phyloP scores from a whole-genome alignment of 2,888 invertebrate genomes.

The Diadromus collaris region DNA sequence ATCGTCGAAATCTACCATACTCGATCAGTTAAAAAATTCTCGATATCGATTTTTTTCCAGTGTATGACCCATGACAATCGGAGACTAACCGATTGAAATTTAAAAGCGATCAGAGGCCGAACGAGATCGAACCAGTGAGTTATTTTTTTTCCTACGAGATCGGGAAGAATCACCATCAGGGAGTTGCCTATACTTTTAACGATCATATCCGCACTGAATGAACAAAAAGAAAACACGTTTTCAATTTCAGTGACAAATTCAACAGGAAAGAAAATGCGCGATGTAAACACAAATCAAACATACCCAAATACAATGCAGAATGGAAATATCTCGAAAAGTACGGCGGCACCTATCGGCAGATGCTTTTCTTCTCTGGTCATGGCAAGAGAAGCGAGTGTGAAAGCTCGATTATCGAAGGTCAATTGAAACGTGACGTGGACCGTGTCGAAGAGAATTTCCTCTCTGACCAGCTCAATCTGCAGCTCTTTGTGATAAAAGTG shows the following conservation, averaged over 20 bases:
- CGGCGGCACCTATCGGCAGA: constrained; percentile 92
- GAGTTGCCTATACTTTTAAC: constrained; percentile 95
- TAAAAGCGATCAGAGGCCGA: constrained; percentile 95
- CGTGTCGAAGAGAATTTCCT: constrained; percentile 93
- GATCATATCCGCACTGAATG: constrained; percentile 90
- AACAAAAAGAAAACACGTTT: background rate
- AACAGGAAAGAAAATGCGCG: background rate
- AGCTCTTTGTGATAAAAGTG: constrained; percentile 98
- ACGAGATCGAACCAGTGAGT: constrained; percentile 96
- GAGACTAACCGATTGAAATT: constrained; percentile 93
- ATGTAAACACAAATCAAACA: constrained; percentile 72
- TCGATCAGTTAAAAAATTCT: background rate
- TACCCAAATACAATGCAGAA: constrained; percentile 98
- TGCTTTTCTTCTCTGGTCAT: constrained; percentile 95
- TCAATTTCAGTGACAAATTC: background rate
- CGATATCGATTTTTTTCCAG: background rate
- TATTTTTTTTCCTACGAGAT: constrained; percentile 93
- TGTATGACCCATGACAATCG: background rate
- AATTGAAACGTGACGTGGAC: constrained; percentile 97
- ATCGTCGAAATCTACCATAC: too few species aligned
- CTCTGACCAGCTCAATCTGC: constrained; percentile 93
- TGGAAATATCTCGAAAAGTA: constrained; percentile 98
- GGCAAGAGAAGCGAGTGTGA: constrained; percentile 90
- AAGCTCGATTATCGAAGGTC: constrained; percentile 96
- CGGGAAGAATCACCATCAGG: constrained; percentile 93